These are phyloP conservation scores for Tiaroga cobitis DNA, from an alignment of 2,797 vertebrate genomes.

Conservation along the genomic window DNA sequence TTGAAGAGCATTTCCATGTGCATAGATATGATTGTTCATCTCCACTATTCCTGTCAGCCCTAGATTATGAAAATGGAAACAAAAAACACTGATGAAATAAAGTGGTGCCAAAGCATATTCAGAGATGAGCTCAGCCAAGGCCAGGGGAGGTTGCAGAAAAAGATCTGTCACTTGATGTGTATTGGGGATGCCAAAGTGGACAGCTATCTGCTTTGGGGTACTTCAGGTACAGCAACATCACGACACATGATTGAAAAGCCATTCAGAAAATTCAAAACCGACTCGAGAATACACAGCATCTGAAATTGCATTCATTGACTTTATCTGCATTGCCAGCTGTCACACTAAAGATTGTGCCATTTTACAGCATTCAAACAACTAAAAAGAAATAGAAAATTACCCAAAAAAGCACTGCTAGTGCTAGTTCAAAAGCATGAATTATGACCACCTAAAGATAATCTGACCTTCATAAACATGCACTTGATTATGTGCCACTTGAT, in stretches of 20 bases:
- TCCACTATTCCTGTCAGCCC: not conserved
- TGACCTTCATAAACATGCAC: conserved; percentile 32
- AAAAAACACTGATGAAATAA: conserved; percentile 1
- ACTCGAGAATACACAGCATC: not conserved
- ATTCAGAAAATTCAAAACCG: not conserved
- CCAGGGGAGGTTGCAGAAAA: not conserved
- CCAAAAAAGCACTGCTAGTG: not conserved
- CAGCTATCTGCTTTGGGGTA: not conserved
- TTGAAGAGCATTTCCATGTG: not conserved
- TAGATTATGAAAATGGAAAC: conserved; percentile 3
- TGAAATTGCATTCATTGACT: conserved; percentile 41
- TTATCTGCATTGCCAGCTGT: conserved; percentile 40
- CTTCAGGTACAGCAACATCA: conserved; percentile 14
- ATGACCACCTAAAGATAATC: conserved; percentile 37
- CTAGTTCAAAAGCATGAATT: conserved; percentile 22
- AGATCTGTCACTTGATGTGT: conserved; percentile 19
- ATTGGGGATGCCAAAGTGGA: not conserved
- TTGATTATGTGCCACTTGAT: conserved; percentile 40
- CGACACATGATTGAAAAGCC: conserved; percentile 9
- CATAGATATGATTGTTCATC: not conserved
- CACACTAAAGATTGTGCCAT: conserved; percentile 21
- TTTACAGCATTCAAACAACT: conserved; percentile 34
- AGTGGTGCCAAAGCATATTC: not conserved
- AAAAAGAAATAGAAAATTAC: not conserved
- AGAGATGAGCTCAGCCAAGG: conserved; percentile 3